Base-by-base conservation (phyloP, 2,888 invertebrate species). In the Mycogona germanica region DNA sequence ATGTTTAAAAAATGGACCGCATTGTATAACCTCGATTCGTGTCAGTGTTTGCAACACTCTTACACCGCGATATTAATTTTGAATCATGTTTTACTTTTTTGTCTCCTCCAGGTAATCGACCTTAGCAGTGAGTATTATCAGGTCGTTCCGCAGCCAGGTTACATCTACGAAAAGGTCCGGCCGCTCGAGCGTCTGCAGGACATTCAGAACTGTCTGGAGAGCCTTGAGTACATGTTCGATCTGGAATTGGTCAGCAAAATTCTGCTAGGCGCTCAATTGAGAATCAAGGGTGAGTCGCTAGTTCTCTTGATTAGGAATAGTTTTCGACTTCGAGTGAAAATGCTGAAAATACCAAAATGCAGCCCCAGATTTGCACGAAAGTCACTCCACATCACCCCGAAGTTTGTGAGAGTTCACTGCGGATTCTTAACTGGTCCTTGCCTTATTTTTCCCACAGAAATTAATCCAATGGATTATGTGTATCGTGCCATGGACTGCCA, bases 51-150 rank as follows among this genome's bases (percentile, higher is more conserved):
- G n/a, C n/a, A n/a, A n/a, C n/a, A n/a, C n/a, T n/a, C n/a, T n/a
- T n/a, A n/a, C n/a, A n/a, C n/a, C n/a, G n/a, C n/a, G n/a, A n/a
- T n/a, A n/a, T n/a, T n/a, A n/a, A n/a, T n/a, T n/a, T 42, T 49
- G 46, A 23, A 52, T 6, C n/a, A 35, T 52, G 21, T 7, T 32
- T n/a, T 9, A 19, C 12, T 55, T 19, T n/a, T 38, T 35, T 45
- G 21, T 26, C 7, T 44, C 17, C 56, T 59, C 4, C 40, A 70
- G 65, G 66, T 73, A 55, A 64, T 66, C 9, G 65, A 68, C 35
- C 61, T 73, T 45, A 70, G 72, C 46, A 73, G 71, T 62, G 69
- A 73, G 55, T 75, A 72, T 63, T 74, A 71, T 63, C 65, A 69
- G 48, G 60, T 71, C 32, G 64, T 75, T 32, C 75, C 75, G 19